These are phyloP conservation scores for Oxystoma pomonae DNA, from an alignment of 2,888 invertebrate species.

Conservation along the genomic window DNA sequence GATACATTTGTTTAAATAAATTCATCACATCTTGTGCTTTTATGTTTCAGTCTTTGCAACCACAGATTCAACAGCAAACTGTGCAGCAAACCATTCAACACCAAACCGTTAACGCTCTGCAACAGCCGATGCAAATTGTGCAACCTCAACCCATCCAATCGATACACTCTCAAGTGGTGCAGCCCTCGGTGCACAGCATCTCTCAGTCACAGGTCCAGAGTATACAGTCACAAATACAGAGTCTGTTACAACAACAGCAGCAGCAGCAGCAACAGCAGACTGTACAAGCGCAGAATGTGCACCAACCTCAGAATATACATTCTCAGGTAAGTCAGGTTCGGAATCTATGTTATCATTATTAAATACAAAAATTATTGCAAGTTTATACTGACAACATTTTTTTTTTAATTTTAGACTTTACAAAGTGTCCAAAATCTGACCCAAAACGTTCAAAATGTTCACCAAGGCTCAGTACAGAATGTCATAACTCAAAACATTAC, in stretches of 20 bases:
- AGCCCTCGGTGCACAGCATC: conserved; percentile 34
- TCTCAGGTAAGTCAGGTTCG: conserved; percentile 24
- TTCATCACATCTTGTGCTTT: too few relatives aligned
- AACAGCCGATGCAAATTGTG: conserved; percentile 44
- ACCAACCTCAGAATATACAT: conserved; percentile 31
- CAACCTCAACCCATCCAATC: conserved; percentile 43
- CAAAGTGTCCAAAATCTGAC: conserved; percentile 20
- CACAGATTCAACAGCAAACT: conserved; percentile 44
- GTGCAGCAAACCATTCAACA: conserved; percentile 44
- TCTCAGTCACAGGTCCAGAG: conserved; percentile 40
- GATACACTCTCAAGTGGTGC: conserved; percentile 38
- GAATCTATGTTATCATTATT: too few relatives aligned
- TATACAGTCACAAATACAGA: conserved; percentile 41
- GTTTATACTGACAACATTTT: too few relatives aligned
- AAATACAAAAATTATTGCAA: too few relatives aligned
- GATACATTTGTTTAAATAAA: neutral
- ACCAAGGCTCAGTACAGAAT: neutral
- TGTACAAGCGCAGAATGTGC: conserved; percentile 33
- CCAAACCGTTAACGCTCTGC: conserved; percentile 39
- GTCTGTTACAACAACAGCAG: conserved; percentile 35
- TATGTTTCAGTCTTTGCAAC: conserved; percentile 36
- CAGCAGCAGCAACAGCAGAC: conserved; percentile 35
- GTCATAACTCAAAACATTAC: conserved; percentile 5
- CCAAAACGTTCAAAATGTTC: conserved; percentile 18
- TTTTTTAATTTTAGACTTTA: too few relatives aligned